phyloP scores from a whole-genome alignment of 2,113 vertebrate genomes.

The Phalacrocorax aristotelis region DNA sequence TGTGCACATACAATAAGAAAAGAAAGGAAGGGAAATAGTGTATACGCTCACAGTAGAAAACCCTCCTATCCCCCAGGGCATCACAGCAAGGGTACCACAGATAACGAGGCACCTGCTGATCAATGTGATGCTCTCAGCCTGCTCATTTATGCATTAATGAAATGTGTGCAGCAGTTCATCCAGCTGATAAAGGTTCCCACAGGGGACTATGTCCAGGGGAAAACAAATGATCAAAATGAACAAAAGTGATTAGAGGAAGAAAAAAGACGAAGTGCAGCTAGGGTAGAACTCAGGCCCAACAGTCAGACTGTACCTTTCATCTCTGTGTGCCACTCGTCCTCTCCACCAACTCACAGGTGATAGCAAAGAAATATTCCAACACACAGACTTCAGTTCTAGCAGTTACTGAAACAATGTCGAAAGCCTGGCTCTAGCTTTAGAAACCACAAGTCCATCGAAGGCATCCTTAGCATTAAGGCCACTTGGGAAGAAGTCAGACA shows the following conservation, averaged over 20 bases:
- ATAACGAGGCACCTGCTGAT: conserved; percentile 12
- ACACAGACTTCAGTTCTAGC: fast-evolving
- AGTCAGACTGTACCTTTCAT: neutral
- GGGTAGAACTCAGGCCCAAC: neutral
- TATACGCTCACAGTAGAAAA: neutral
- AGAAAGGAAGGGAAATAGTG: neutral
- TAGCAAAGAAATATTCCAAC: neutral
- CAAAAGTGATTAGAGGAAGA: neutral
- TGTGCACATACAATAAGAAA: neutral
- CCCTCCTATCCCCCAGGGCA: neutral
- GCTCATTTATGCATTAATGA: conserved; percentile 42
- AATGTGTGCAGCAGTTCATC: conserved; percentile 40
- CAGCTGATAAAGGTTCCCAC: conserved; percentile 42
- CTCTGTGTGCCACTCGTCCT: neutral
- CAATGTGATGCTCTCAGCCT: conserved; percentile 35
- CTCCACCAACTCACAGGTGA: neutral
- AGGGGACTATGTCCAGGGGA: conserved; percentile 5
- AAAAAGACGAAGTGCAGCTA: neutral
- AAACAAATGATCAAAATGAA: conserved; percentile 36
- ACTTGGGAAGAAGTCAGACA: neutral
- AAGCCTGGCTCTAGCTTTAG: neutral
- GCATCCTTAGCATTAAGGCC: neutral
- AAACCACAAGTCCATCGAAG: neutral
- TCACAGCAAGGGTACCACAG: neutral
- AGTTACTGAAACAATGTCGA: neutral